Conservation (phyloP, 2,797 vertebrate species). For the Sebastolobus altivelis region DNA sequence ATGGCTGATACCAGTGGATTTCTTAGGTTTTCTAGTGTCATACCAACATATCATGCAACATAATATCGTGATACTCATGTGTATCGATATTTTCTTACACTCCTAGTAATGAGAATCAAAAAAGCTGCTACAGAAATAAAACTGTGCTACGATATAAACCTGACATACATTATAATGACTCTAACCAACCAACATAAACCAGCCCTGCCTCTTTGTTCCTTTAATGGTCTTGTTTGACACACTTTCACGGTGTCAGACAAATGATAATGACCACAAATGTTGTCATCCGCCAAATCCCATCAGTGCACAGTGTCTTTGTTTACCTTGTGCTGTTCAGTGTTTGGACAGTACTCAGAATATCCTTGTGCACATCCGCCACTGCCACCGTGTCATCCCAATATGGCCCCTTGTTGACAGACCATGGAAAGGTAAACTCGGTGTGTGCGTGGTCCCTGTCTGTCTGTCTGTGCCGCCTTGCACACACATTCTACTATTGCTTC, state of each 20-base stretch:
- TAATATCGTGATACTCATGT: too few relatives aligned
- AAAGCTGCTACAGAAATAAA: not conserved
- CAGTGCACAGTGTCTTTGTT: constrained; percentile 12
- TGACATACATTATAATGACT: not conserved
- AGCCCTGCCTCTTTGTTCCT: not conserved
- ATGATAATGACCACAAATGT: not conserved
- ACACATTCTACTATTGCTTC: not conserved
- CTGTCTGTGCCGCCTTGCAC: not conserved
- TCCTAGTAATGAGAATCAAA: too few relatives aligned
- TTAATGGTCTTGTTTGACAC: constrained; percentile 24
- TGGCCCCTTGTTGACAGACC: constrained; percentile 47
- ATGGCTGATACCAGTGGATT: too few relatives aligned
- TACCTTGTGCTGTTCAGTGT: constrained; percentile 36
- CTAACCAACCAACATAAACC: not conserved
- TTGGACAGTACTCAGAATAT: constrained; percentile 55
- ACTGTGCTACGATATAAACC: not conserved
- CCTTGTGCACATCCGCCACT: constrained; percentile 52
- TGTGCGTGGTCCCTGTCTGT: not conserved
- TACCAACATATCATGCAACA: too few relatives aligned
- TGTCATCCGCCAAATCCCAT: not conserved
- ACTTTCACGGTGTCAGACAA: constrained; percentile 21
- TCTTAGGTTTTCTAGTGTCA: too few relatives aligned
- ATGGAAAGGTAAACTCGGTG: constrained; percentile 54
- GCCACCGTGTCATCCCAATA: constrained; percentile 20
- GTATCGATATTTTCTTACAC: too few relatives aligned